Evolutionary conservation across 2,113 vertebrate species (phyloP).

Genomic region (Gorsachius goisagi): DNA sequence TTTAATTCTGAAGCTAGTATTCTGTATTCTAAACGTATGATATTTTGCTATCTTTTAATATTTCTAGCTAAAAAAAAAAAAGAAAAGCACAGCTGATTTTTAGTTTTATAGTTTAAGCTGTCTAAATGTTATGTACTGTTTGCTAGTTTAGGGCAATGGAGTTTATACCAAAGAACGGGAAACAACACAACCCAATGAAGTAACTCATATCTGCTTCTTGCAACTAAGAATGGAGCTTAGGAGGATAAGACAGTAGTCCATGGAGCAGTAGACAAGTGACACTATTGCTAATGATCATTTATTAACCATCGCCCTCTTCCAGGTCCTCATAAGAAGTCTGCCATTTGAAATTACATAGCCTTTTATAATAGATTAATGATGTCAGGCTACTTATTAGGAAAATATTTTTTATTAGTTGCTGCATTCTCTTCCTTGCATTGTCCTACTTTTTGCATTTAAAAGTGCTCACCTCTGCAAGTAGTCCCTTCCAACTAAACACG

Average conservation of each 20-base stretch:
- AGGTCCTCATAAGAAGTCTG: neutral
- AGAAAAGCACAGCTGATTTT: neutral
- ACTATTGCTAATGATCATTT: neutral
- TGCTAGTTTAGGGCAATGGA: neutral
- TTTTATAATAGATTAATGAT: neutral
- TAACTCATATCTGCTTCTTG: neutral
- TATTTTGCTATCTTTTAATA: neutral
- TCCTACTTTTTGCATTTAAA: neutral
- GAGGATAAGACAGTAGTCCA: neutral
- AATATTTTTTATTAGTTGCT: neutral
- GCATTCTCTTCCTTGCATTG: neutral
- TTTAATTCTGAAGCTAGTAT: neutral
- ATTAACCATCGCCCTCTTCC: neutral
- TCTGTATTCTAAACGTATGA: neutral
- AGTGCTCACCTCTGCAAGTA: neutral
- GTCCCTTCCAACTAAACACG: neutral
- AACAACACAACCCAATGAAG: neutral
- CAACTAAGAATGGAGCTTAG: neutral
- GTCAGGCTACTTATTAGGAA: neutral
- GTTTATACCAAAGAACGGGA: neutral
- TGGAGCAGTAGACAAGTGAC: neutral
- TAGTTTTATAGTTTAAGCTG: neutral
- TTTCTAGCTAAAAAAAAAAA: neutral
- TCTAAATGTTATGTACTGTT: neutral
- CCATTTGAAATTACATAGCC: neutral